Conservation (phyloP, 2,113 vertebrate species). For the Dunckerocampus dactyliophorus region DNA sequence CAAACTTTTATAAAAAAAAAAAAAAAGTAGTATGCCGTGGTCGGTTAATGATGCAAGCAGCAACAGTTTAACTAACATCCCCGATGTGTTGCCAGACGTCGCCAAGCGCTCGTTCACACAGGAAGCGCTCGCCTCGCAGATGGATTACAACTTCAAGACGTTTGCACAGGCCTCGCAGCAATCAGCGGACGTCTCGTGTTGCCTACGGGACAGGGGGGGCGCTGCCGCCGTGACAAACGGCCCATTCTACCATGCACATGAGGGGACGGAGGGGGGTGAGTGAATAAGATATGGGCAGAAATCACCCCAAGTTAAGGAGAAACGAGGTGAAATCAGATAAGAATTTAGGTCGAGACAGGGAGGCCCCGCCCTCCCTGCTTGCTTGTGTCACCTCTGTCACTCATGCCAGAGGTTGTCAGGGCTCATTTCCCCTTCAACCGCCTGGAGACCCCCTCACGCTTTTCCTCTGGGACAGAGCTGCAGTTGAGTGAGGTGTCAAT, state of each 20-base stretch:
- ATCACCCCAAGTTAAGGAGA: constrained; percentile 62
- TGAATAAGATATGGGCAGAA: constrained; percentile 24
- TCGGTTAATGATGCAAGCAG: neutral
- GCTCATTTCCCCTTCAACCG: constrained; percentile 68
- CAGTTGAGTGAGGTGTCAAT: constrained; percentile 45
- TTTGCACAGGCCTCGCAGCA: constrained; percentile 19
- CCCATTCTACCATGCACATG: constrained; percentile 31
- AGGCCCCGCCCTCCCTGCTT: constrained; percentile 26
- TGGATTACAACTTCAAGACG: constrained; percentile 22
- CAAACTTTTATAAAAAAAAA: too few species aligned
- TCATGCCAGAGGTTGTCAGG: constrained; percentile 54
- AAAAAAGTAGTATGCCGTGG: neutral
- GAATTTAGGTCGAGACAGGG: constrained; percentile 39
- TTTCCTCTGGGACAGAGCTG: constrained; percentile 48
- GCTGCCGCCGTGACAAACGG: constrained; percentile 36
- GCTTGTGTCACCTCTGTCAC: constrained; percentile 57
- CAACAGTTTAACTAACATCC: neutral
- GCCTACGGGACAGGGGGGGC: constrained; percentile 14
- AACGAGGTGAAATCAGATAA: constrained; percentile 75
- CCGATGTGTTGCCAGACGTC: neutral
- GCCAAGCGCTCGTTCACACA: neutral
- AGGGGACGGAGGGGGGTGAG: constrained; percentile 11
- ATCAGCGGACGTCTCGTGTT: constrained; percentile 48
- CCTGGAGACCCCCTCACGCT: constrained; percentile 52
- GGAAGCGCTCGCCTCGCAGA: too few species aligned